A percentile compares a stretch with the other conserved stretches of the same genome.
phyloP scores from a whole-genome alignment of 2,888 invertebrate genomes.

The Philhelius pedissequus region DNA sequence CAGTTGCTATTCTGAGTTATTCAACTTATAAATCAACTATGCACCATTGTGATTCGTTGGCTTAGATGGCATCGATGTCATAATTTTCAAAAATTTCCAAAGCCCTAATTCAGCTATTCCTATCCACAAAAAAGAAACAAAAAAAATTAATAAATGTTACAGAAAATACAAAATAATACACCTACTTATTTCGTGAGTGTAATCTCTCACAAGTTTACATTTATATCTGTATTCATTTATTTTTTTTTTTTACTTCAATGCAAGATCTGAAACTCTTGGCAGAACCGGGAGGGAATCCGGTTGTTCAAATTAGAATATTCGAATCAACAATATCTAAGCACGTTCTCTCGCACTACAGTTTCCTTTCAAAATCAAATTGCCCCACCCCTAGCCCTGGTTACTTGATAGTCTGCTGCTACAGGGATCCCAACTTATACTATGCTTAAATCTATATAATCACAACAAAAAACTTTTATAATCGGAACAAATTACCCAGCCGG shows the following conservation, averaged over 20 bases:
- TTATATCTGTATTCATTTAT: neutral
- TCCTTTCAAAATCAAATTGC: slow-evolving; percentile 31
- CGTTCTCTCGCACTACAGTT: slow-evolving; percentile 33
- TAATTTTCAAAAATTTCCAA: too few relatives aligned
- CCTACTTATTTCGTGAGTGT: neutral
- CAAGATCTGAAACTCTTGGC: slow-evolving; percentile 4
- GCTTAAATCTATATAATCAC: slow-evolving; percentile 65
- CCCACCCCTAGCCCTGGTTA: neutral
- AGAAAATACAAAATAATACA: neutral
- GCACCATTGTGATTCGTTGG: too few relatives aligned
- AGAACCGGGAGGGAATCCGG: neutral
- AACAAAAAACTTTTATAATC: slow-evolving; percentile 67
- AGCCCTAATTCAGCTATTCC: too few relatives aligned
- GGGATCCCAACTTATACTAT: neutral
- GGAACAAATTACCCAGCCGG: slow-evolving; percentile 67
- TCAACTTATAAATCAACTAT: too few relatives aligned
- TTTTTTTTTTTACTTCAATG: neutral
- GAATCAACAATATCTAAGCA: slow-evolving; percentile 59
- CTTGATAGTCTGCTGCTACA: neutral
- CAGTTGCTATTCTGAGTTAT: too few relatives aligned
- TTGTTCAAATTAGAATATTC: slow-evolving; percentile 58
- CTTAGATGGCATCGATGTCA: too few relatives aligned
- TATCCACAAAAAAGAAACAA: neutral
- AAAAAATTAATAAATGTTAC: neutral
- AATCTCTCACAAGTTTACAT: neutral